Base-by-base conservation (phyloP, 1,140 invertebrate species). In the Drosophila rhopaloa region DNA sequence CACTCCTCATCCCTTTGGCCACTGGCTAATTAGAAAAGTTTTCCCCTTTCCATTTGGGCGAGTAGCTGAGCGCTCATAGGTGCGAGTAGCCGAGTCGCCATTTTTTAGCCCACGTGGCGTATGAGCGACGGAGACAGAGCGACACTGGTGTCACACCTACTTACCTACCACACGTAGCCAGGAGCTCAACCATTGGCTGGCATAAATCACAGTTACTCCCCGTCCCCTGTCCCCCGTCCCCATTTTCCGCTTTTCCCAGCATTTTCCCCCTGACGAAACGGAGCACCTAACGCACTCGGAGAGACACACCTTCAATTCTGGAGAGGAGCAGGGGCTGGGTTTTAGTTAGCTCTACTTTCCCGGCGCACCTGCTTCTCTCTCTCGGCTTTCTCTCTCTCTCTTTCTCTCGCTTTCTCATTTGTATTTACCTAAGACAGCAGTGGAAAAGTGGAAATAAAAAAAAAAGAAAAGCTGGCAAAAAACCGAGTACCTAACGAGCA, bases 181-280 rank as follows among this genome's bases (percentile, higher is more conserved):
- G 73, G 86, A 91, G 80, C 83, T 79, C 90, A 88, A 91, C 90
- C 90, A 91, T 91, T 91, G 90, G 90, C 76, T 91, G 90, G 83
- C 79, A 91, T 91, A 91, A 91, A 91, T 91, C 90, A 91, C 84
- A 68, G 73, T 77, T 61, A 50, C 58, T 72, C 50, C 50, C 48
- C 9, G 9, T 11, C 44, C 16, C 44, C 43, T 19, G 16, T 43
- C 13, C 16, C 65, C 59, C 7, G 19, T 13, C 37, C 60, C 38
- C 29, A 19, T 24, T 27, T 24, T 27, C 13, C n/a, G 4, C n/a
- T 10, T 32, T 11, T n/a, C 35, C 14, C 43, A 32, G 16, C 48
- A 50, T 29, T 29, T 66, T 65, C 43, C 41, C 60, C 55, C 76
- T 72, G 58, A 56, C 62, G 35, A 48, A 57, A n/a, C 24, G 19